Evolutionary conservation across 2,797 vertebrate genomes (phyloP), one percentile per base, ranked within the genome.

Genomic region (Galaxias olidus): DNA sequence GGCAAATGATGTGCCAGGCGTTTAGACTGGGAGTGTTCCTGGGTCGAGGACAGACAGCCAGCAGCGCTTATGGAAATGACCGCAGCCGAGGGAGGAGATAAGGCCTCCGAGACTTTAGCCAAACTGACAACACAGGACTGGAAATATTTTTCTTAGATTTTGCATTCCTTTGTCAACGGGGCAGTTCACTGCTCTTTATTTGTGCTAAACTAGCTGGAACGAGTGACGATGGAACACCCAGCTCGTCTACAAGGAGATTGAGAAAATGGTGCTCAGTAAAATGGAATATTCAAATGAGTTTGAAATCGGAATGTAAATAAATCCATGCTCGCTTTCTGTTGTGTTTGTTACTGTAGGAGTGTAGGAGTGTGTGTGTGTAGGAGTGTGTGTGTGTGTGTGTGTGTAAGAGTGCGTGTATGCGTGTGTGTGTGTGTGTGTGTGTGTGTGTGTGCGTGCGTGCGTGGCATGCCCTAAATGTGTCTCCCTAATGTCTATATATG

Each of bases 1-100:
- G 67, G 73, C 77, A 80, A 90, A 92, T 88, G 80, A 90, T 89
- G 91, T 92, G 90, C 89, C 86, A 82, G 90, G 89, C 88, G 86
- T 93, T 92, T 92, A 91, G 89, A 89, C 89, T 79, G 79, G 86
- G 87, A 87, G 89, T 88, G 90, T 92, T 91, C 80, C 85, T 89
- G 90, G 44, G 85, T 84, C 73, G 65, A 80, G 86, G 88, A 88
- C 78, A 91, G 91, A 92, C 89, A 92, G 92, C 92, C 92, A 90
- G 89, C 80, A 93, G 92, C 91, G 59, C 84, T 92, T 93, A 93
- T 93, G 92, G 91, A 92, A 93, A 93, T 93, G 85, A 83, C 86
- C 87, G 76, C 82, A 90, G 89, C 88, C 85, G 74, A 87, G 84
- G 86, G 87, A 88, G 84, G 70, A 71, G 66, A 74, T 71, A 77